A percentile compares a stretch with the other conserved stretches of the same genome.
Conservation (phyloP, 1,140 invertebrate genomes). For the Drosophila biarmipes region DNA sequence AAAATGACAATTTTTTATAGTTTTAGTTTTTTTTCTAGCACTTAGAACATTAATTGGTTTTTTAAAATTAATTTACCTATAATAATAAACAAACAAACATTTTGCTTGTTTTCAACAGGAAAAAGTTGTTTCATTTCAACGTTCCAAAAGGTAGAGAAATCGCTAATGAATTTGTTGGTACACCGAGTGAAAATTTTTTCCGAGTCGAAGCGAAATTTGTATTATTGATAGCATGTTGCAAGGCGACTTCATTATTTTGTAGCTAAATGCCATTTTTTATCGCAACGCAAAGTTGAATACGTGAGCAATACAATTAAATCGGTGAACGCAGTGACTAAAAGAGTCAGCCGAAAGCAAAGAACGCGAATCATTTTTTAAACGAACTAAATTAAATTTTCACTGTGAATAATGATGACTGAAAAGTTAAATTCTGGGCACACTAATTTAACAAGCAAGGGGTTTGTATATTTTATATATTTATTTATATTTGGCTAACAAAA, state of each 20-base stretch:
- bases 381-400: constrained; percentile 19
- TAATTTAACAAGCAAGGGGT: constrained; percentile 86
- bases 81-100: too few relatives aligned
- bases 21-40: too few relatives aligned
- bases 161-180: neutral
- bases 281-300: constrained; percentile 31
- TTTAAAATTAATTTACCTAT: too few relatives aligned
- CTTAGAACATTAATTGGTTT: too few relatives aligned
- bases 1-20: too few relatives aligned
- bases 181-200: constrained; percentile 27
- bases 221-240: constrained; percentile 78
- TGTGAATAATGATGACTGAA: constrained; percentile 86
- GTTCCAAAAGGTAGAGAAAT: constrained; percentile 6
- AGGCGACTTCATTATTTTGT: constrained; percentile 60
- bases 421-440: constrained; percentile 87
- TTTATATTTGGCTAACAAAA: constrained; percentile 1
- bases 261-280: constrained; percentile 48
- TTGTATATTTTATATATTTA: constrained; percentile 59
- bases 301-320: constrained; percentile 41
- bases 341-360: constrained; percentile 35
- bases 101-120: neutral
- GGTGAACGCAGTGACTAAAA: constrained; percentile 15
- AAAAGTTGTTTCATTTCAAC: constrained; percentile 15
- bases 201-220: constrained; percentile 50
- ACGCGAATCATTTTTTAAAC: constrained; percentile 37